Percentiles rank a stretch among this genome's conserved stretches.
Conservation (phyloP, 2,888 invertebrate species). For the Drosophila macrothrix region DNA sequence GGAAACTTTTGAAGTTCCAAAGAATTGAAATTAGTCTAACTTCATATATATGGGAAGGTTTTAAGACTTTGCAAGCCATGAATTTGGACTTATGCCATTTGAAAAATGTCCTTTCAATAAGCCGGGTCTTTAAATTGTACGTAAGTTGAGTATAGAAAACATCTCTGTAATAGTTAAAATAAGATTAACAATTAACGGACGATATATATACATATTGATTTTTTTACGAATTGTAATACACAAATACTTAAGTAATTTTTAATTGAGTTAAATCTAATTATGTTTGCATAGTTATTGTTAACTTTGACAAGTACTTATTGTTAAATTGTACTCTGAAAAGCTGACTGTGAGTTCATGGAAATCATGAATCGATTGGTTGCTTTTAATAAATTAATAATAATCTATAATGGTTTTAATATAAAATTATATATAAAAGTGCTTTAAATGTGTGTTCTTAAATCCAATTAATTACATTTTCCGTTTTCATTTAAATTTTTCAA, state of each 20-base stretch:
- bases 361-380: constrained; percentile 6
- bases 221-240: not conserved
- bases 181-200: not conserved
- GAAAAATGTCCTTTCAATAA: not conserved
- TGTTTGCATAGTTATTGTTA: constrained; percentile 9
- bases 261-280: not conserved
- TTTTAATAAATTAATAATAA: not conserved
- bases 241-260: not conserved
- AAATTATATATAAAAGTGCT: constrained; percentile 3
- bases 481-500: constrained; percentile 69
- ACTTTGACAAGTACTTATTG: constrained; percentile 5
- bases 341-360: not conserved
- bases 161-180: not conserved
- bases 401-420: constrained; percentile 3
- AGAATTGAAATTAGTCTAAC: not conserved
- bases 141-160: not conserved
- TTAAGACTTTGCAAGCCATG: not conserved
- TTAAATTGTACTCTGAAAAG: not conserved
- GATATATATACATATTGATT: not conserved
- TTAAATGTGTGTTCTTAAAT: constrained; percentile 23
- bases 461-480: constrained; percentile 39
- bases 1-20: not conserved
- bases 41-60: not conserved
- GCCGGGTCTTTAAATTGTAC: not conserved
- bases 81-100: not conserved